Percentiles rank a stretch among this genome's conserved stretches.
These are phyloP conservation scores for Scelioninae gen. 1 DNA, from an alignment of 2,888 invertebrate genomes.

Conservation along the genomic window DNA sequence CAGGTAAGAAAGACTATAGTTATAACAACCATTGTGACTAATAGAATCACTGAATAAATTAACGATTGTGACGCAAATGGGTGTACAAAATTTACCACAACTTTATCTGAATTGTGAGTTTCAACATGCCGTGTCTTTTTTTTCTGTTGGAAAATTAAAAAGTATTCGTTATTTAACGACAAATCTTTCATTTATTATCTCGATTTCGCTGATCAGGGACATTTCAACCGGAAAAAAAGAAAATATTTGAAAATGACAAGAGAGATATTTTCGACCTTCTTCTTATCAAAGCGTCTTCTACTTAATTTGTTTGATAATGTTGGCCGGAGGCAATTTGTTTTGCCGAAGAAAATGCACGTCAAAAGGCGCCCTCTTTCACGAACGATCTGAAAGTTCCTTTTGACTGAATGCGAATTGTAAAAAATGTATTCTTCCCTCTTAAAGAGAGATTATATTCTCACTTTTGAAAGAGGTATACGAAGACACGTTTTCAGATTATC, in stretches of 20 bases:
- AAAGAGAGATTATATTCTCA: constrained; percentile 7
- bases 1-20: constrained; percentile 12
- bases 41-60: constrained; percentile 12
- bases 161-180: too few species aligned
- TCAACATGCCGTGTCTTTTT: too few species aligned
- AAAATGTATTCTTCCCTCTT: constrained; percentile 11
- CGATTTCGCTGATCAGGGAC: too few species aligned
- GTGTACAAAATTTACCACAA: background rate
- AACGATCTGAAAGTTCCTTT: constrained; percentile 24
- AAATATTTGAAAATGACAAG: constrained; percentile 3
- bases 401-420: constrained; percentile 18
- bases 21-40: background rate
- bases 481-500: constrained; percentile 21
- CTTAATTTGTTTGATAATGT: constrained; percentile 30
- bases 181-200: too few species aligned
- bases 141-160: too few species aligned
- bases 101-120: background rate
- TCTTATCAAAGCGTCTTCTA: constrained; percentile 10
- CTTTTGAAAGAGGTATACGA: constrained; percentile 19
- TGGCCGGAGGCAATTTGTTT: constrained; percentile 18
- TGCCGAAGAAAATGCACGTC: constrained; percentile 21
- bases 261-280: background rate
- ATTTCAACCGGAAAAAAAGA: too few species aligned
- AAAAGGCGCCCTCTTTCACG: constrained; percentile 9
- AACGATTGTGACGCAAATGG: background rate